Conservation (phyloP, 2,113 vertebrate genomes). For the Neolamprologus brichardi region DNA sequence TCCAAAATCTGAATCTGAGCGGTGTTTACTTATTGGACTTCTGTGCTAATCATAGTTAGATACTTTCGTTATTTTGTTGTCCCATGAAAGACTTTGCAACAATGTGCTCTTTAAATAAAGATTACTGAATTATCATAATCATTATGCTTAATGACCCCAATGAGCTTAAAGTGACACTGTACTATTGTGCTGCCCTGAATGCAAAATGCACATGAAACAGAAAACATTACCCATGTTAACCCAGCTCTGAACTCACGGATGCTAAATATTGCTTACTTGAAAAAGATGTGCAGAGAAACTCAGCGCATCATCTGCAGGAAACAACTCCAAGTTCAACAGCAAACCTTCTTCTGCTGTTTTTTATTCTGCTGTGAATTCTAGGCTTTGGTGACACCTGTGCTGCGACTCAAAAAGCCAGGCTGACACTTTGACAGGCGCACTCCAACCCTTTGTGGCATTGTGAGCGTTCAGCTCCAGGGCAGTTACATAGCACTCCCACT, state of each 20-base stretch:
- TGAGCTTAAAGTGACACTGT: neutral
- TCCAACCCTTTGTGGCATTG: slow-evolving; percentile 9
- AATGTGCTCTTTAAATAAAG: neutral
- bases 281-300: neutral
- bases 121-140: neutral
- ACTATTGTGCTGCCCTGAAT: neutral
- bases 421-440: slow-evolving; percentile 41
- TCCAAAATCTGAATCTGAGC: neutral
- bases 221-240: neutral
- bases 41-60: neutral
- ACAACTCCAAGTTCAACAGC: neutral
- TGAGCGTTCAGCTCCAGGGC: slow-evolving; percentile 7
- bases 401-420: neutral
- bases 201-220: neutral
- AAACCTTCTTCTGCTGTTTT: neutral
- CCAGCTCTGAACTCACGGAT: neutral
- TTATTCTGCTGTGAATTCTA: neutral
- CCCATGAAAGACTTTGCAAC: neutral
- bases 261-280: neutral
- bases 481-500: slow-evolving; percentile 2
- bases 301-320: neutral
- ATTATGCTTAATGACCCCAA: neutral
- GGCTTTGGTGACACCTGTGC: neutral
- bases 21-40: neutral
- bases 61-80: neutral